These are phyloP conservation scores for Eurypyga helias DNA, from an alignment of 2,113 vertebrate species.

Conservation along the genomic window DNA sequence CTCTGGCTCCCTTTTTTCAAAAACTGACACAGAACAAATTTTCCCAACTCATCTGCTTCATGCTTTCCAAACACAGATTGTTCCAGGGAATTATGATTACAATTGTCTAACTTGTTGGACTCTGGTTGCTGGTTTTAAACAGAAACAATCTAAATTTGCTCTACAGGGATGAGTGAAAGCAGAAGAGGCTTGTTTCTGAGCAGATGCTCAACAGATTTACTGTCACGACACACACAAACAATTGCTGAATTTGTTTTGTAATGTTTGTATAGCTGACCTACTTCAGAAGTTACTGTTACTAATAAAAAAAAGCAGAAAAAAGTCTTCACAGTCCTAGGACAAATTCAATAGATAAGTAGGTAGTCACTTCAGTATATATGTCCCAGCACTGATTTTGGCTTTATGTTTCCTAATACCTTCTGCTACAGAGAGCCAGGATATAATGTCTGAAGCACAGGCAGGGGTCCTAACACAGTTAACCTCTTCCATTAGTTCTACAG, in stretches of 20 bases:
- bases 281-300: not conserved
- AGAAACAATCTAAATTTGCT: not conserved
- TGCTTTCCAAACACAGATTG: not conserved
- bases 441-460: not conserved
- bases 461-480: not conserved
- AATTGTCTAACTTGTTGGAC: not conserved
- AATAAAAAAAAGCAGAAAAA: not conserved
- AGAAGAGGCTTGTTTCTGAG: not conserved
- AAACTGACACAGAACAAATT: not conserved
- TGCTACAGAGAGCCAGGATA: not conserved
- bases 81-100: conserved; percentile 4
- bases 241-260: not conserved
- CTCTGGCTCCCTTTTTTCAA: not conserved
- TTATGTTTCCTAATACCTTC: not conserved
- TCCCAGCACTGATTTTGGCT: not conserved
- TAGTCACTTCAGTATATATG: not conserved
- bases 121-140: conserved; percentile 24
- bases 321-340: not conserved
- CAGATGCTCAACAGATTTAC: not conserved
- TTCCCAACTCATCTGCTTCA: not conserved
- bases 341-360: not conserved
- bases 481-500: not conserved
- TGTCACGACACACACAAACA: not conserved
- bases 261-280: not conserved
- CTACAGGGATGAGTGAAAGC: not conserved